Conservation (phyloP, 2,113 vertebrate species). For the Tragelaphus scriptus region DNA sequence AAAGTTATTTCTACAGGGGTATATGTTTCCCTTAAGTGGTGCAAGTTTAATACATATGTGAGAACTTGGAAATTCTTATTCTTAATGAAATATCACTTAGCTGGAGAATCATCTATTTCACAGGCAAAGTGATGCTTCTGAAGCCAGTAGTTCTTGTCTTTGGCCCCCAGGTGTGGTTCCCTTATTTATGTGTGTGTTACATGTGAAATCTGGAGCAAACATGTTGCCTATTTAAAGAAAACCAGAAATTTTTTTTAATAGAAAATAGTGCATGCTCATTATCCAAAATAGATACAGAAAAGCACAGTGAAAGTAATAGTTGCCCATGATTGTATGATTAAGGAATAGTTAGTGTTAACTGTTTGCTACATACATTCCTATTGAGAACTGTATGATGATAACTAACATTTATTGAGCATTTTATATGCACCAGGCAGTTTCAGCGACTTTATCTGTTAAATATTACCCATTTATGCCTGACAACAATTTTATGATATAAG, state of each 20-base stretch:
- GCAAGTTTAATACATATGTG: neutral
- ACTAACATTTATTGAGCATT: constrained; percentile 13
- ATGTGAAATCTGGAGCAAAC: neutral
- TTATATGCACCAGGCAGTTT: neutral
- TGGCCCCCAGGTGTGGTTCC: neutral
- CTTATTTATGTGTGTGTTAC: neutral
- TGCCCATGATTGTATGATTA: neutral
- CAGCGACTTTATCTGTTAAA: neutral
- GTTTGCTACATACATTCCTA: neutral
- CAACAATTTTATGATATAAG: constrained; percentile 17
- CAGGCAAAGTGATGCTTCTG: neutral
- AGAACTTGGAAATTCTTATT: neutral
- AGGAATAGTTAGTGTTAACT: neutral
- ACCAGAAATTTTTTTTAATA: neutral
- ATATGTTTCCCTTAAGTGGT: neutral
- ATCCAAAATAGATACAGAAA: neutral
- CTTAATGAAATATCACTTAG: neutral
- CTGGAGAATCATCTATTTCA: neutral
- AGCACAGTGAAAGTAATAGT: neutral
- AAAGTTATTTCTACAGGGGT: neutral
- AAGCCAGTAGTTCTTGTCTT: neutral
- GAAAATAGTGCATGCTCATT: neutral
- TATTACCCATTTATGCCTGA: neutral
- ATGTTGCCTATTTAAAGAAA: neutral
- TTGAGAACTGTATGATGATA: neutral